Percentiles rank a stretch among this genome's conserved stretches.
phyloP scores from a whole-genome alignment of 1,140 invertebrate species.

The Nephila pilipes region DNA sequence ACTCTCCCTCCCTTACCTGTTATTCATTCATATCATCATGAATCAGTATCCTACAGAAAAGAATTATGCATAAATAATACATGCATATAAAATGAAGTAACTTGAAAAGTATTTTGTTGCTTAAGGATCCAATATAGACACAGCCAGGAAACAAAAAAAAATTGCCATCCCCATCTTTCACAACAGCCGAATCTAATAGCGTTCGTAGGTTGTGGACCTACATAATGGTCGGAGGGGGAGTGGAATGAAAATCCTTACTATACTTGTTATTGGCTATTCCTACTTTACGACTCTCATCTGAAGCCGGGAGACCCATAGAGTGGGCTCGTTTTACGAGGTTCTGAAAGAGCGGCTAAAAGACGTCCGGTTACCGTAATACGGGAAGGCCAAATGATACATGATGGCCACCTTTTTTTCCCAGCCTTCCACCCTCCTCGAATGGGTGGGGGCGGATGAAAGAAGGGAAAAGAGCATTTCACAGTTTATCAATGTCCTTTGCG shows the following conservation, averaged over 20 bases:
- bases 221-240: constrained; percentile 53
- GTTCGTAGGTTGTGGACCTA: not conserved
- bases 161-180: not conserved
- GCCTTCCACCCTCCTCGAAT: not conserved
- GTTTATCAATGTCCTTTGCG: constrained; percentile 76
- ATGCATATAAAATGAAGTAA: too few relatives aligned
- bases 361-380: constrained; percentile 64
- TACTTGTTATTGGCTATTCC: constrained; percentile 73
- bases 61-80: too few relatives aligned
- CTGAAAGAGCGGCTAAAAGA: constrained; percentile 66
- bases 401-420: constrained; percentile 73
- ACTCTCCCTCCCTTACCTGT: too few relatives aligned
- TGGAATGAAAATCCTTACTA: constrained; percentile 42
- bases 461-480: constrained; percentile 70
- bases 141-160: not conserved
- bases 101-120: too few relatives aligned
- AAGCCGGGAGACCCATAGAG: constrained; percentile 39
- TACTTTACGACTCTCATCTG: constrained; percentile 68
- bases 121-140: too few relatives aligned
- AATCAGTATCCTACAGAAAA: too few relatives aligned
- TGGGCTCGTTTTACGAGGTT: constrained; percentile 65
- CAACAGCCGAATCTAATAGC: not conserved
- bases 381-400: constrained; percentile 67
- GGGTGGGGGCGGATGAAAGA: not conserved
- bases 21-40: too few relatives aligned